Evolutionary conservation across 2,888 invertebrate species (phyloP), one percentile per base, ranked within the genome.

Genomic region (Marasmarcha lunaedactyla): DNA sequence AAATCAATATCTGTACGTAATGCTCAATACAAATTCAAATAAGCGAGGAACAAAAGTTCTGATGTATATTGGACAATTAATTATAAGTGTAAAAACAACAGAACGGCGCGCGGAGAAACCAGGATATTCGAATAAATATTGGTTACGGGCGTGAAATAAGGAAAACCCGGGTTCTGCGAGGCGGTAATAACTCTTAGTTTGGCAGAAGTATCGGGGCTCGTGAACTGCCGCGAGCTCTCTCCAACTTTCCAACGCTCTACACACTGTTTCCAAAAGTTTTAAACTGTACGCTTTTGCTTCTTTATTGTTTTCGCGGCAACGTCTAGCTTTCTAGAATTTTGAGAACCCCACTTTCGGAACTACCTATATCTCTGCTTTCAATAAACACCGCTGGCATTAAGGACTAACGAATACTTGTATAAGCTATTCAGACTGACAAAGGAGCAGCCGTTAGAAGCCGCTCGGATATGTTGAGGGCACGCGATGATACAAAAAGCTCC

Each of bases 231-330:
- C 54, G 51, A 50, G 50, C 51, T 66, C 70, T 70, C 63, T 20
- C 58, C 63, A 76, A 81, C 70, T 78, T 78, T 70, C 53, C 54
- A 60, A 66, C 67, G 65, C 58, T 64, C 64, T 49, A 53, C 59
- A 51, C 48, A 68, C 64, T 71, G 64, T 69, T 69, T 66, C 68
- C 57, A 60, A 69, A 76, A 78, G 60, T 78, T 78, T 78, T 64
- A 71, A 78, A 76, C 71, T 71, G 64, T 63, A 66, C 74, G 71
- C 71, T 77, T 73, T 69, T 62, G 63, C 62, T 73, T 71, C 72
- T 76, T 76, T 77, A 78, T 77, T 77, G 71, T 79, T 69, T 76
- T 64, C 61, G 20, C 20, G 20, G 20, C 20, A 7, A 20, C 20
- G 20, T 20, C 20, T 20, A 3, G 3, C 20, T 59, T 63, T 59